These are phyloP conservation scores for Salvelinus sp. DNA, from an alignment of 2,113 vertebrate species.

Conservation along the genomic window DNA sequence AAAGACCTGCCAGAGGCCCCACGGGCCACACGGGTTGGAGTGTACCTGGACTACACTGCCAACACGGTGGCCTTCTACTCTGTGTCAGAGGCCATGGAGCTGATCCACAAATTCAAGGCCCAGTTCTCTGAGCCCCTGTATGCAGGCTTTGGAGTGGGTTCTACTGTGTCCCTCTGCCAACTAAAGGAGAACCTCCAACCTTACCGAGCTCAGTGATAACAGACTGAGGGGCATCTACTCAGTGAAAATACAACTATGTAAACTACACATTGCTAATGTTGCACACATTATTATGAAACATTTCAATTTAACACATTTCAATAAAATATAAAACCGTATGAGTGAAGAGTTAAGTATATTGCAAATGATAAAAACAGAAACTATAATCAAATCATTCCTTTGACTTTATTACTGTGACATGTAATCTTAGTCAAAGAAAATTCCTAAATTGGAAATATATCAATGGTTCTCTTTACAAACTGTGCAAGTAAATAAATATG, in stretches of 20 bases:
- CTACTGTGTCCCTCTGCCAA: conserved; percentile 70
- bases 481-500: too few species aligned
- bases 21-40: conserved; percentile 74
- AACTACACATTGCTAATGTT: neutral
- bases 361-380: neutral
- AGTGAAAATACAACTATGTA: neutral
- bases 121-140: conserved; percentile 80
- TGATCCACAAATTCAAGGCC: conserved; percentile 81
- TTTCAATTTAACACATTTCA: too few species aligned
- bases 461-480: too few species aligned
- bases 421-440: neutral
- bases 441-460: neutral
- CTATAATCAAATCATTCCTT: neutral
- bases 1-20: conserved; percentile 63
- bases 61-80: conserved; percentile 84
- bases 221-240: neutral
- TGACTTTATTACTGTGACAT: too few species aligned
- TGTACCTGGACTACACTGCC: conserved; percentile 79
- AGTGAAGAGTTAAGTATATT: neutral
- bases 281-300: too few species aligned
- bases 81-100: conserved; percentile 72
- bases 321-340: too few species aligned
- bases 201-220: conserved; percentile 23
- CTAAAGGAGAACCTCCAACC: conserved; percentile 48
- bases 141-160: conserved; percentile 90